Evolutionary conservation across 2,113 vertebrate species (phyloP).

Genomic region (Rhombomys opimus): DNA sequence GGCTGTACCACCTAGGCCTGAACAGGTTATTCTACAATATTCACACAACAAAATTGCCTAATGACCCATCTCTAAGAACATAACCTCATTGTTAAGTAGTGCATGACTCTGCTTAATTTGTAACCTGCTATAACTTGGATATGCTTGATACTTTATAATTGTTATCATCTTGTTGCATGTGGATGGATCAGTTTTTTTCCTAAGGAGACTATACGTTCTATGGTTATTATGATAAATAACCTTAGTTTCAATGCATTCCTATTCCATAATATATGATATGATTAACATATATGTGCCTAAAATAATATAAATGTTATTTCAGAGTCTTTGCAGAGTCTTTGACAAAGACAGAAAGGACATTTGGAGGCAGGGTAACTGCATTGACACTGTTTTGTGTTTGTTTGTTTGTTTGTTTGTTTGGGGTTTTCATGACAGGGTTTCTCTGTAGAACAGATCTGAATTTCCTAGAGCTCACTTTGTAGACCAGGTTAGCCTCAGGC

Average conservation of each 20-base stretch:
- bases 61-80: background rate
- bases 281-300: background rate
- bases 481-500: no score
- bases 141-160: background rate
- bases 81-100: background rate
- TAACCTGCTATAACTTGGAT: background rate
- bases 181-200: background rate
- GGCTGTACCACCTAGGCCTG: background rate
- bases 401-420: no score
- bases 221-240: constrained; percentile 32
- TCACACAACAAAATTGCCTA: background rate
- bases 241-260: background rate
- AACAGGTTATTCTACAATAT: background rate
- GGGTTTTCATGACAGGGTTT: no score
- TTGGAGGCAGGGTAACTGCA: background rate
- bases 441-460: no score
- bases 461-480: no score
- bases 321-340: background rate
- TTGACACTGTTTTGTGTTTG: background rate
- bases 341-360: background rate
- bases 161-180: constrained; percentile 2
- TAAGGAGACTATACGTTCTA: background rate
- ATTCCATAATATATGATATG: background rate
- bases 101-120: background rate
- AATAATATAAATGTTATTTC: constrained; percentile 1